Conservation (phyloP, 1,140 invertebrate species). For the Aporrectodea caliginosa region DNA sequence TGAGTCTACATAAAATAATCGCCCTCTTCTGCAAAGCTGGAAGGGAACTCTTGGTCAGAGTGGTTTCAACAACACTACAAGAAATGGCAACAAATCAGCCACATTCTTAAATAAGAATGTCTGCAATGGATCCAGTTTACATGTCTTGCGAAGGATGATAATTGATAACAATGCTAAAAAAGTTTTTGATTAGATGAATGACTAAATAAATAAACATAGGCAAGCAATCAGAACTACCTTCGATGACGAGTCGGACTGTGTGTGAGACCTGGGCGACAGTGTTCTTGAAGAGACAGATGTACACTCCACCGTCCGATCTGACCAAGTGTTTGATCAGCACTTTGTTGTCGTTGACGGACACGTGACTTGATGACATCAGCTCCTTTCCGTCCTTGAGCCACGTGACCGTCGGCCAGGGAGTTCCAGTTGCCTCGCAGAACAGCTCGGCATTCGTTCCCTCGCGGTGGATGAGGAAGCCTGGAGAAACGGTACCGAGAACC, state of each 20-base stretch:
- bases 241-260: conserved; percentile 88
- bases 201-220: neutral
- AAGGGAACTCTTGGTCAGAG: no score
- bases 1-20: no score
- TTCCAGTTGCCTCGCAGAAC: conserved; percentile 90
- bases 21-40: no score
- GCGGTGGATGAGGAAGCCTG: conserved; percentile 36
- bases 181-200: no score
- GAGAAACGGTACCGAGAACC: conserved; percentile 40
- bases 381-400: conserved; percentile 44
- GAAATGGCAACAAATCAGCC: no score
- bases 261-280: conserved; percentile 90
- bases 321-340: conserved; percentile 77
- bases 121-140: no score
- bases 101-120: no score
- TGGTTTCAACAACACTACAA: no score
- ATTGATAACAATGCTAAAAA: no score
- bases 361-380: conserved; percentile 30
- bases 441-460: conserved; percentile 82
- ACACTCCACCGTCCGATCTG: conserved; percentile 88
- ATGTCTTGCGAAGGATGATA: no score
- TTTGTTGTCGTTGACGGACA: conserved; percentile 35
- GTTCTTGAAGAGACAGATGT: conserved; percentile 89
- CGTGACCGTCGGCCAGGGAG: conserved; percentile 42
- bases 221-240: conserved; percentile 61